A percentile compares a stretch with the other conserved stretches of the same genome.
Conservation (phyloP, 2,888 invertebrate genomes). For the Sclerodermus sp. region DNA sequence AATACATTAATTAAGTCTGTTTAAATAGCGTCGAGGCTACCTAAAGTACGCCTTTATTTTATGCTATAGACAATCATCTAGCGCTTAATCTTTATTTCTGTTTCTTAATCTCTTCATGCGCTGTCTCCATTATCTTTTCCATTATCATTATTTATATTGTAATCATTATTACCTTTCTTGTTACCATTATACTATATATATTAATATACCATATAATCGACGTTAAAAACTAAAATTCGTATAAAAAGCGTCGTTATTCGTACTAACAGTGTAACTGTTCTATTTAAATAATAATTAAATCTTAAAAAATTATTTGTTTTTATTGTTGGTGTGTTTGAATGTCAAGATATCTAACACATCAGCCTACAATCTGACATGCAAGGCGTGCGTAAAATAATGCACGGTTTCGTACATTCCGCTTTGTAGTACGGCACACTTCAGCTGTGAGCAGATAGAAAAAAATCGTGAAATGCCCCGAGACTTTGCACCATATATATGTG, state of each 20-base stretch:
- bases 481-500: conserved; percentile 16
- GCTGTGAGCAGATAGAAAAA: conserved; percentile 23
- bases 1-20: conserved; percentile 58
- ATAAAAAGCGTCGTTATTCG: conserved; percentile 56
- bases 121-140: conserved; percentile 13
- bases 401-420: conserved; percentile 7
- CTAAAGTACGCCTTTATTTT: conserved; percentile 51
- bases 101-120: conserved; percentile 16
- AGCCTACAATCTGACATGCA: conserved; percentile 32
- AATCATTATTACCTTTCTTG: conserved; percentile 41
- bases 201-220: conserved; percentile 48
- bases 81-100: conserved; percentile 27
- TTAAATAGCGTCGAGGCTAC: conserved; percentile 55
- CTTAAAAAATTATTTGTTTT: conserved; percentile 50
- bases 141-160: conserved; percentile 41
- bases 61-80: conserved; percentile 56
- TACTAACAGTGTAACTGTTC: conserved; percentile 49
- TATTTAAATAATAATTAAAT: conserved; percentile 51
- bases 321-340: conserved; percentile 19
- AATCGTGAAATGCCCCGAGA: conserved; percentile 35
- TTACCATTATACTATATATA: conserved; percentile 42
- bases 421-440: conserved; percentile 5
- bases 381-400: conserved; percentile 24
- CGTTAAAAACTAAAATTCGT: conserved; percentile 56
- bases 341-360: conserved; percentile 33